These are phyloP conservation scores for Edolisoma coerulescens DNA, from an alignment of 2,113 vertebrate species.

Conservation along the genomic window DNA sequence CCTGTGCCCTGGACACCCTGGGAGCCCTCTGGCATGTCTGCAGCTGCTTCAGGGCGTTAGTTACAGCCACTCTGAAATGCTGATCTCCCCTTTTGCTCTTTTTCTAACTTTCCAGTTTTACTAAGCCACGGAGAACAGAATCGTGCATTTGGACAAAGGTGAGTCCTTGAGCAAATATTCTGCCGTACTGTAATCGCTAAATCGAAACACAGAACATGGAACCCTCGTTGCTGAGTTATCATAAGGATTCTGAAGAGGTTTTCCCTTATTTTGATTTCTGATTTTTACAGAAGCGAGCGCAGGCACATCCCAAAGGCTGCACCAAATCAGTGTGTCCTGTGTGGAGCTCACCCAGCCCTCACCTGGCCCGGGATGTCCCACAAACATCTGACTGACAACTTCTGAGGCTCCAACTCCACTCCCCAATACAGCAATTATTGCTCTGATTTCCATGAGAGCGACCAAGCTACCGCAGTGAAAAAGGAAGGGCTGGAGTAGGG, in stretches of 20 bases:
- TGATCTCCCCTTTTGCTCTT: not conserved
- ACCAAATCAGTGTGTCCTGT: not conserved
- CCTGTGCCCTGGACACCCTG: not conserved
- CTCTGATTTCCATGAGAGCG: not conserved
- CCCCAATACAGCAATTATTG: not conserved
- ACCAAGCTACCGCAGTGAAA: not conserved
- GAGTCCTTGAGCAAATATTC: not conserved
- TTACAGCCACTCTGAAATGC: not conserved
- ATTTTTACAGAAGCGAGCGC: accelerated
- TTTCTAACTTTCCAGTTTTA: not conserved
- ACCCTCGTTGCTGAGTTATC: not conserved
- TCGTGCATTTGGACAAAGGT: accelerated
- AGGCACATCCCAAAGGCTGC: not conserved
- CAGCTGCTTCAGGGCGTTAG: not conserved
- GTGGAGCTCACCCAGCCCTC: not conserved
- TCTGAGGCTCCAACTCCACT: not conserved
- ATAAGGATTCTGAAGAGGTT: not conserved
- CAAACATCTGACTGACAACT: not conserved
- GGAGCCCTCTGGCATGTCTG: not conserved
- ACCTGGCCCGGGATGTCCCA: not conserved
- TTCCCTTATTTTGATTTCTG: not conserved
- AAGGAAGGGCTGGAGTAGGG: not conserved
- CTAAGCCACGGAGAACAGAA: not conserved
- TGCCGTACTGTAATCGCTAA: accelerated
- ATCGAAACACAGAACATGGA: not conserved